Evolutionary conservation across 1,140 invertebrate genomes (phyloP), one percentile per base, ranked within the genome.

Genomic region (Dinoponera quadriceps): DNA sequence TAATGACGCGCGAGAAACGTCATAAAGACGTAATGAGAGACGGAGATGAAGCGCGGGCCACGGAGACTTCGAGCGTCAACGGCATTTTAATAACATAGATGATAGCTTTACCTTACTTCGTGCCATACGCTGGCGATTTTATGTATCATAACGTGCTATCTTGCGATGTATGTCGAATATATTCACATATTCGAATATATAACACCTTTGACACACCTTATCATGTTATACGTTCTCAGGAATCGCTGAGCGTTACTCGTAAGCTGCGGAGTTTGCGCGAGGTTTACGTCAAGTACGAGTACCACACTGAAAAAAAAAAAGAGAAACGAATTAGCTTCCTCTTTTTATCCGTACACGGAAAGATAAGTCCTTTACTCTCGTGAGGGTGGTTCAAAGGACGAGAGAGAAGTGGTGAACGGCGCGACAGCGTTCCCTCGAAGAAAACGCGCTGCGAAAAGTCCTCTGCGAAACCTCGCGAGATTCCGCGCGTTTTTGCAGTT

Each of bases 61-160:
- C 29, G n/a, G 29, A 48, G 4, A 2, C 22, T 33, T 63, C 59
- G 49, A 77, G 14, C 48, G 59, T 83, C 81, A 75, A 75, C 27
- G 57, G 49, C 27, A 3, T 20, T 54, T 83, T 48, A 14, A 83
- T 48, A 44, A 44, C 7, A 44, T 75, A 62, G n/a, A 74, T 9
- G 18, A 49, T 48, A 29, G n/a, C n/a, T 29, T 14, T 2, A 65
- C 22, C 29, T 62, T 62, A 83, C 25, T 65, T 83, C n/a, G 48
- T 83, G 72, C n/a, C 60, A 83, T 66, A 55, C 2, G 25, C 13
- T 82, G 71, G 25, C 20, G 18, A 51, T 48, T 82, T 54, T 63
- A 74, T 18, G n/a, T n/a, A 62, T 49, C 3, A 38, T 13, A 49
- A 73, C 49, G 25, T 62, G 14, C 11, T 74, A 65, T 14, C 13